Evolutionary conservation across 1,140 invertebrate genomes (phyloP).

Genomic region (Hesperophylax magnus): DNA sequence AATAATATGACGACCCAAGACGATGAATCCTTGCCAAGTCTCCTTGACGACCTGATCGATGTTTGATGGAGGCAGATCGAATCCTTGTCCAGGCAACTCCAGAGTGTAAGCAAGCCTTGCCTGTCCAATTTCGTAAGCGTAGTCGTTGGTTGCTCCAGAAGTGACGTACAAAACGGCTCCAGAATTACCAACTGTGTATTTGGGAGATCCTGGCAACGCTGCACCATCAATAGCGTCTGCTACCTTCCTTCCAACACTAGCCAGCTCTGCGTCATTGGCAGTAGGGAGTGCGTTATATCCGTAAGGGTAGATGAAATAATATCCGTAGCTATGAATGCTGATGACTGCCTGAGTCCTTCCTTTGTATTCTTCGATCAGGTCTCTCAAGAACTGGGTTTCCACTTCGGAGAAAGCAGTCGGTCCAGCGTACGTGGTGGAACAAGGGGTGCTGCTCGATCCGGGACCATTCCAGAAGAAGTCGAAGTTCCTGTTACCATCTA

Average conservation of each 20-base stretch:
- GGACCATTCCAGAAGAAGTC: slow-evolving; percentile 69
- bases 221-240: slow-evolving; percentile 66
- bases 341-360: slow-evolving; percentile 70
- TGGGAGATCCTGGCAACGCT: slow-evolving; percentile 60
- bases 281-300: slow-evolving; percentile 72
- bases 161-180: slow-evolving; percentile 72
- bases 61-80: slow-evolving; percentile 76
- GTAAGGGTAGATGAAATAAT: slow-evolving; percentile 75
- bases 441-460: slow-evolving; percentile 71
- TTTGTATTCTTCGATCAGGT: slow-evolving; percentile 61
- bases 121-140: slow-evolving; percentile 72
- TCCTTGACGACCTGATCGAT: slow-evolving; percentile 76
- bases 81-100: slow-evolving; percentile 77
- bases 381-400: slow-evolving; percentile 73
- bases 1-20: slow-evolving; percentile 56
- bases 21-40: slow-evolving; percentile 79
- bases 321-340: slow-evolving; percentile 77
- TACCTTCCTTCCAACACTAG: slow-evolving; percentile 62
- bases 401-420: slow-evolving; percentile 75
- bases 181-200: slow-evolving; percentile 75
- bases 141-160: slow-evolving; percentile 78
- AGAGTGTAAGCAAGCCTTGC: slow-evolving; percentile 79
- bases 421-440: slow-evolving; percentile 81
- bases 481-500: slow-evolving; percentile 76
- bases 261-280: slow-evolving; percentile 67